Evolutionary conservation across 1,140 invertebrate species (phyloP).

Genomic region (Luehdorfia chinensis): DNA sequence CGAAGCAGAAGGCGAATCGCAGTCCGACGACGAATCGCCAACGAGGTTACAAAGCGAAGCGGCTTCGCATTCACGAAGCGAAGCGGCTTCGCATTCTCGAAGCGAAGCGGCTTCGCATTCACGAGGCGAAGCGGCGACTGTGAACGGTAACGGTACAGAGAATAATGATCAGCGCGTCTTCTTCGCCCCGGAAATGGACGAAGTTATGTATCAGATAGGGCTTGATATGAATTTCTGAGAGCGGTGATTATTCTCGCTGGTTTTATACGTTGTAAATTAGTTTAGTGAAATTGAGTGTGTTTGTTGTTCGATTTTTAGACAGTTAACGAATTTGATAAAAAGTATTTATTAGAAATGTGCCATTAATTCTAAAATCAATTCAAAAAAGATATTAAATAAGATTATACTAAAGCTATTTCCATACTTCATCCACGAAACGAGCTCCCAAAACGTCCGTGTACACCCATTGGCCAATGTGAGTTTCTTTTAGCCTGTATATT

Average conservation of each 20-base stretch:
- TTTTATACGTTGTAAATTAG: background rate
- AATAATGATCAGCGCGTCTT: constrained; percentile 14
- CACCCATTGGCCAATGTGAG: too few species aligned
- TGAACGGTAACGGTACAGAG: constrained; percentile 24
- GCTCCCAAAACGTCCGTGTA: too few species aligned
- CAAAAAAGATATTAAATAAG: too few species aligned
- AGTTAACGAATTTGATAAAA: too few species aligned
- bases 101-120: constrained; percentile 19
- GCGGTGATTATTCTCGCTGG: constrained; percentile 31
- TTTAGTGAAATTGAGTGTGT: background rate
- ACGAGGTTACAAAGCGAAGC: constrained; percentile 2
- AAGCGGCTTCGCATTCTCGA: background rate
- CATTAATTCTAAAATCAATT: too few species aligned
- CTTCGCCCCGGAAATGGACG: constrained; percentile 53
- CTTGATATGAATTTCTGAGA: constrained; percentile 74
- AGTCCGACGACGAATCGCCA: constrained; percentile 5
- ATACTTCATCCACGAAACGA: too few species aligned
- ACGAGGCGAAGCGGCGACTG: constrained; percentile 22
- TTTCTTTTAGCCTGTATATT: too few species aligned
- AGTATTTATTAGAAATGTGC: too few species aligned
- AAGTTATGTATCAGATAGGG: constrained; percentile 77
- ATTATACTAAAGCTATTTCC: too few species aligned
- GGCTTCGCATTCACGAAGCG: constrained; percentile 1
- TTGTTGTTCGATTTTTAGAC: background rate
- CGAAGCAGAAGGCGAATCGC: constrained; percentile 27